A percentile compares a stretch with the other conserved stretches of the same genome.
Conservation (phyloP, 2,113 vertebrate species). For the Callithrix jacchus region DNA sequence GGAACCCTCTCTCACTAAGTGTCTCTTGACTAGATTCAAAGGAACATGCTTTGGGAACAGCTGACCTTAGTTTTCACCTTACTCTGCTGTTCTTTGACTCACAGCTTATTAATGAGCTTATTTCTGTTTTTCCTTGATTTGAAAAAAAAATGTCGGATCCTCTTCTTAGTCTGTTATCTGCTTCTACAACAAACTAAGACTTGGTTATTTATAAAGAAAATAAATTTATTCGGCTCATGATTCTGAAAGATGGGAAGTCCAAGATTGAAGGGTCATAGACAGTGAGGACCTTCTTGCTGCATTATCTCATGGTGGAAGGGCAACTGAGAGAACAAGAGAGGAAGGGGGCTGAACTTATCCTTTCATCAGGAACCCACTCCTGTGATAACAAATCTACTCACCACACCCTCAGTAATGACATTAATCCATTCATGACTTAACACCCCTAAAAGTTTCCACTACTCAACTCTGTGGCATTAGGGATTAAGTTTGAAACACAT, state of each 20-base stretch:
- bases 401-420: too few relatives aligned
- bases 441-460: neutral
- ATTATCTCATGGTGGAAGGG: neutral
- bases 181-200: neutral
- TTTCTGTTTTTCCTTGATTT: slow-evolving; percentile 21
- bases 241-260: neutral
- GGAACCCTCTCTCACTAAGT: neutral
- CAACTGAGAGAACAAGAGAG: neutral
- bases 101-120: neutral
- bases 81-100: neutral
- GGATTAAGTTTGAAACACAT: neutral
- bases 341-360: neutral
- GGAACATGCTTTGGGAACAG: neutral
- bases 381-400: neutral
- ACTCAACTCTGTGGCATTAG: neutral
- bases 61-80: neutral
- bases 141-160: neutral
- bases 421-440: neutral
- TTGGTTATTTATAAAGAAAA: neutral
- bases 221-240: neutral
- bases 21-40: neutral
- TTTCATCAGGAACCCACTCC: neutral
- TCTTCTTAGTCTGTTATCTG: neutral
- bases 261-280: neutral
- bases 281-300: neutral